Evolutionary conservation across 2,113 vertebrate species (phyloP), one percentile per base, ranked within the genome.

Genomic region (Indicator indicator): DNA sequence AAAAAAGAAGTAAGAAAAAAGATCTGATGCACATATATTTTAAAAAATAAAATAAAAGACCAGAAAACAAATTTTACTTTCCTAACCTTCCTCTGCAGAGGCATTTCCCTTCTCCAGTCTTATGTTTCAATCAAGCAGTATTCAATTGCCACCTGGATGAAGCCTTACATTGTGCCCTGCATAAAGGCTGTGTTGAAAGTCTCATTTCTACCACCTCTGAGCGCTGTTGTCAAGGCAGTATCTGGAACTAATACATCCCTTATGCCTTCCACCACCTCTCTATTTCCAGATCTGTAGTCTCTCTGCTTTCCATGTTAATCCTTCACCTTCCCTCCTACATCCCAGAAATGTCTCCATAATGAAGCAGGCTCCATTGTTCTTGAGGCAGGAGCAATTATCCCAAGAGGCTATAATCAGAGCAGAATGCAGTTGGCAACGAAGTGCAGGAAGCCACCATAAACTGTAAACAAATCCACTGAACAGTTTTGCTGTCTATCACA

Each of bases 391-490:
- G 16, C 30, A 73, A 71, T 90, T 88, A 77, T 67, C 60, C 46
- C 15, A n/a, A 77, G 52, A 70, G 60, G 14, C 16, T 86, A 9
- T 93, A 86, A 93, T 70, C 8, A 11, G 23, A 48, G 46, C n/a
- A 74, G 72, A 92, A 90, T 50, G 69, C 13, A 63, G 32, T 86
- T 90, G 80, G 83, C 86, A 73, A 16, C 5, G 6, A 38, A 76
- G 32, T 38, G 30, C 86, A 92, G 94, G 75, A 95, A 95, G 33
- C 18, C 63, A 83, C 16, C 58, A 74, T 67, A 48, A 92, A 80
- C 36, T 21, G n/a, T 36, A 92, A 88, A 77, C 16, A 81, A 88
- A 95, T 42, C 67, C 52, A 63, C 72, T 93, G 72, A 85, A 70
- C 40, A 59, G 40, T 50, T 30, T 38, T 26, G 32, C 5, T 73